phyloP scores from a whole-genome alignment of 2,113 vertebrate genomes.

The Xiphorhynchus elegans region DNA sequence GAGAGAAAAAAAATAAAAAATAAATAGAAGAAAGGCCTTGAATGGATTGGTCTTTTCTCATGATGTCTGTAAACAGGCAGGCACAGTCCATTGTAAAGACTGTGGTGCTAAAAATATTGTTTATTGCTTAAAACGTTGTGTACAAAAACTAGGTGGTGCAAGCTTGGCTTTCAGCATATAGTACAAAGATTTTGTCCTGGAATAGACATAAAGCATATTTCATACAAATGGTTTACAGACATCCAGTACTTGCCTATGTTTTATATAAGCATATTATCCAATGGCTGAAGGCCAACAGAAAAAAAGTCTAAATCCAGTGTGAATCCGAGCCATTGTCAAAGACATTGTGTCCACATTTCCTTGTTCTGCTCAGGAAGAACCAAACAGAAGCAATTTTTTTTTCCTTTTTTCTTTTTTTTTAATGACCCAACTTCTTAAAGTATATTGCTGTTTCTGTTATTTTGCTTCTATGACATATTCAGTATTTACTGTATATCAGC shows the following conservation, averaged over 20 bases:
- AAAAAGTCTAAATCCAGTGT: neutral
- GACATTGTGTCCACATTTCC: neutral
- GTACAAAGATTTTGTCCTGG: neutral
- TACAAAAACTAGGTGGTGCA: neutral
- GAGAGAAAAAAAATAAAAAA: neutral
- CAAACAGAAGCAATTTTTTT: neutral
- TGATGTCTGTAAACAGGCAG: neutral
- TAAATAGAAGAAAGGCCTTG: neutral
- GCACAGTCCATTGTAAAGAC: neutral
- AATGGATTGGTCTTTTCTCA: neutral
- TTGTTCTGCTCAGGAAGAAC: neutral
- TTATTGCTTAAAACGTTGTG: neutral
- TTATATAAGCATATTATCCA: neutral
- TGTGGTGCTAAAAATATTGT: neutral
- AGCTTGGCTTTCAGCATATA: neutral
- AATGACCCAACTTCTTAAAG: neutral
- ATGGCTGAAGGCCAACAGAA: neutral
- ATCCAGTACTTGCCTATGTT: neutral
- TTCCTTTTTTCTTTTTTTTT: neutral
- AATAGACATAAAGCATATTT: neutral
- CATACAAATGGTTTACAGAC: neutral
- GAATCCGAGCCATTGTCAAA: neutral
- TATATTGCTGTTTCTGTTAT: neutral
- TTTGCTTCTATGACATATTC: neutral
- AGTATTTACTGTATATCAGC: neutral